A percentile compares a stretch with the other conserved stretches of the same genome.
These are phyloP conservation scores for Oxytorus armatus DNA, from an alignment of 2,888 invertebrate genomes.

Conservation along the genomic window DNA sequence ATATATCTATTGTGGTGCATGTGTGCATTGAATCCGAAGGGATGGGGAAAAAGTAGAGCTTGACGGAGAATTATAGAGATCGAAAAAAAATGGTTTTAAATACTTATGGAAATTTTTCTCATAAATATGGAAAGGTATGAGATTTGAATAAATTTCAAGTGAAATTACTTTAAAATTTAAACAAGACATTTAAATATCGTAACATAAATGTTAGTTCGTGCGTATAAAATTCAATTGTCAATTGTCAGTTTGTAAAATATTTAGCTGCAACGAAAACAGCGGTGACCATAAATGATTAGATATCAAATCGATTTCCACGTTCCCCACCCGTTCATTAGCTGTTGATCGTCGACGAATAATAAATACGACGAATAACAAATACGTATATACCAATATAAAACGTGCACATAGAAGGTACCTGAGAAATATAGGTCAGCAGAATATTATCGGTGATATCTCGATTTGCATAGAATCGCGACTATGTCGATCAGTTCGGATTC, in stretches of 20 bases:
- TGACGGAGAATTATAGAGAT: too few species aligned
- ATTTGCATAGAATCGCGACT: constrained; percentile 68
- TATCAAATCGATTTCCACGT: background rate
- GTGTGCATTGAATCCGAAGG: background rate
- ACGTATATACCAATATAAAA: background rate
- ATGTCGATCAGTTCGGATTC: constrained; percentile 27
- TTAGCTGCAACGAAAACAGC: too few species aligned
- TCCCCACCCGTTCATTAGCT: background rate
- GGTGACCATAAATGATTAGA: too few species aligned
- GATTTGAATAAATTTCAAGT: too few species aligned
- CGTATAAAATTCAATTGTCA: background rate
- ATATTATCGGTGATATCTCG: constrained; percentile 68
- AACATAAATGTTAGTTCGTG: background rate
- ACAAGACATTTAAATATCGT: background rate
- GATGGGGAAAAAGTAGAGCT: background rate
- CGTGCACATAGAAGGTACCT: constrained; percentile 54
- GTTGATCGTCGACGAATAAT: background rate
- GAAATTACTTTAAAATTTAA: background rate
- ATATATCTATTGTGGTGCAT: too few species aligned
- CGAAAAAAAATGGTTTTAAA: too few species aligned
- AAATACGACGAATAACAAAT: background rate
- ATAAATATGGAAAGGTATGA: too few species aligned
- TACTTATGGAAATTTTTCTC: too few species aligned
- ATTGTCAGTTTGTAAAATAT: too few species aligned
- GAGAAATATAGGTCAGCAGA: constrained; percentile 73